phyloP scores from a whole-genome alignment of 2,797 vertebrate genomes.

The Leuciscus waleckii region DNA sequence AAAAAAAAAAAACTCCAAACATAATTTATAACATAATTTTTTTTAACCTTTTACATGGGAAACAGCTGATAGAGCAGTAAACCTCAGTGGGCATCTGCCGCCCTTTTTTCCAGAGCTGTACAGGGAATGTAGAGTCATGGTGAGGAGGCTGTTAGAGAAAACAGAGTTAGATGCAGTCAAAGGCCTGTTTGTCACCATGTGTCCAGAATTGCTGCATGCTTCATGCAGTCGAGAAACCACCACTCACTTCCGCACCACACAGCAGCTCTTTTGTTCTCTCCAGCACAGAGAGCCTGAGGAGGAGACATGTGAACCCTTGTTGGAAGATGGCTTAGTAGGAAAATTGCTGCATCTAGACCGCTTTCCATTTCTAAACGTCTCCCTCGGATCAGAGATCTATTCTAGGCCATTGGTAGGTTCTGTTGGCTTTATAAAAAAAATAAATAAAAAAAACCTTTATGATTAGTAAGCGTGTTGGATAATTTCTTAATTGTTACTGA shows the following conservation, averaged over 20 bases:
- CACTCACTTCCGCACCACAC: constrained; percentile 17
- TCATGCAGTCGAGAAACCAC: constrained; percentile 23
- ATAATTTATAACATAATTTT: not conserved
- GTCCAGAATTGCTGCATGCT: constrained; percentile 10
- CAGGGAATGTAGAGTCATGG: constrained; percentile 53
- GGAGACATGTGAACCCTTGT: constrained; percentile 5
- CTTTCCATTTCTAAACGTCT: not conserved
- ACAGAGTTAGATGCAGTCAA: constrained; percentile 25
- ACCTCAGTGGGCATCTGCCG: not conserved
- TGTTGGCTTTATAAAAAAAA: not conserved
- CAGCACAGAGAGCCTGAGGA: not conserved
- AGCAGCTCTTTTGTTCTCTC: constrained; percentile 30
- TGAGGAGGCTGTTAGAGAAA: constrained; percentile 51
- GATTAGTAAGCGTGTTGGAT: not conserved
- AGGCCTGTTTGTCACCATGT: constrained; percentile 34
- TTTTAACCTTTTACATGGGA: constrained; percentile 19
- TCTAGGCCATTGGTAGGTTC: not conserved
- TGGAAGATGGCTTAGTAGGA: not conserved
- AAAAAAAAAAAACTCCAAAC: not conserved
- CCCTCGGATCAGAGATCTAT: not conserved
- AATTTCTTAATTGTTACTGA: not conserved
- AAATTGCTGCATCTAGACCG: constrained; percentile 16
- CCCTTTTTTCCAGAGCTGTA: constrained; percentile 1
- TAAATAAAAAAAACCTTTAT: not conserved
- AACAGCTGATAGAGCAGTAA: constrained; percentile 15